Evolutionary conservation across 2,113 vertebrate species (phyloP).

Genomic region (Cathartes aura): DNA sequence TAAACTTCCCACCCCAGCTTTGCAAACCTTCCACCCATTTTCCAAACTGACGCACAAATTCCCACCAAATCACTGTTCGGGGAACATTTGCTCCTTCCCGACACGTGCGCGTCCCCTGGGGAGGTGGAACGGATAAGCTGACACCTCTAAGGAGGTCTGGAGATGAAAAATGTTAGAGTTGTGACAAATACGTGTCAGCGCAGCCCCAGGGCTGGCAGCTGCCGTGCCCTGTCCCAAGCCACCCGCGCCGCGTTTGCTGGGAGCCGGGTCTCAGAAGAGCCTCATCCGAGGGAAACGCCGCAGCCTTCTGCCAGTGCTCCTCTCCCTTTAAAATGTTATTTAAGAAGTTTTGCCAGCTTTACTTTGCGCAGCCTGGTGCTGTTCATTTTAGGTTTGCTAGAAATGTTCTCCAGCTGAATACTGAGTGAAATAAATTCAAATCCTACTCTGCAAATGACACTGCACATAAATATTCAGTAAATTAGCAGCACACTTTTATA

Average conservation of each 20-base stretch:
- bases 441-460: constrained; percentile 92
- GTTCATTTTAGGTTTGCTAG: constrained; percentile 76
- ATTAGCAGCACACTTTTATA: constrained; percentile 96
- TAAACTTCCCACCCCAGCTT: background rate
- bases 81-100: background rate
- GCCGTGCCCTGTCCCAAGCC: background rate
- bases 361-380: constrained; percentile 48
- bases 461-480: constrained; percentile 99
- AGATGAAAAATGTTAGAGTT: background rate
- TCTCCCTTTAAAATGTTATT: background rate
- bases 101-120: accelerated
- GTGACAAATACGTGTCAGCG: background rate
- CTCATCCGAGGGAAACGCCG: accelerated
- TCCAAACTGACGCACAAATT: background rate
- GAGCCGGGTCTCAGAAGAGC: accelerated
- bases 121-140: background rate
- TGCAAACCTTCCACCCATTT: accelerated
- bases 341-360: constrained; percentile 64
- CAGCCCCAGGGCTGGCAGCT: constrained; percentile 2
- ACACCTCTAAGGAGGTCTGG: constrained; percentile 6
- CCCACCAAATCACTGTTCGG: accelerated
- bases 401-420: constrained; percentile 86
- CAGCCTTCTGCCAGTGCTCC: background rate
- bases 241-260: accelerated
- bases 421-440: constrained; percentile 89